Conservation (phyloP, 2,888 invertebrate genomes). For the Xanthostigma xanthostigma region DNA sequence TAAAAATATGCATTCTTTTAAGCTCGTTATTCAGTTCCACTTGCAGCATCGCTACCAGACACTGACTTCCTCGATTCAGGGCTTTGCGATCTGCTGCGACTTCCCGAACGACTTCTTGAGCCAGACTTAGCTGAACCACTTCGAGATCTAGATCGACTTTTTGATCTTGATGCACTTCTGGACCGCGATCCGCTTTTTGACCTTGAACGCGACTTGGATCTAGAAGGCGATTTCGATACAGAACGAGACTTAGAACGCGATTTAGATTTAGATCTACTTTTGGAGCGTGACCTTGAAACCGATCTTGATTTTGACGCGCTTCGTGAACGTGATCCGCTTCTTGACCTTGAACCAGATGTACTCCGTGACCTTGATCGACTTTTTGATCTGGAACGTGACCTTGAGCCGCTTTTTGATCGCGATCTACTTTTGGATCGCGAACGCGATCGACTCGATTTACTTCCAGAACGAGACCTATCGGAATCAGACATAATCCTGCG, state of each 20-base stretch:
- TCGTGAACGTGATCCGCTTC: slow-evolving; percentile 13
- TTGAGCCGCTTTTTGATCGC: slow-evolving; percentile 28
- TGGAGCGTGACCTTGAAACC: slow-evolving; percentile 14
- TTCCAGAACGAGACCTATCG: slow-evolving; percentile 29
- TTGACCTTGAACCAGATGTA: slow-evolving; percentile 22
- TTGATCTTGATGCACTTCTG: slow-evolving; percentile 4
- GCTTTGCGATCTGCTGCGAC: slow-evolving; percentile 28
- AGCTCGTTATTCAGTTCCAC: neutral
- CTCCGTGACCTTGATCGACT: slow-evolving; percentile 21
- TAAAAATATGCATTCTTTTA: too few species aligned
- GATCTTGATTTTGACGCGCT: slow-evolving; percentile 8
- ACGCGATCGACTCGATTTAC: slow-evolving; percentile 29
- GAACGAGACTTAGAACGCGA: slow-evolving; percentile 15
- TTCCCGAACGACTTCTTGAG: slow-evolving; percentile 22
- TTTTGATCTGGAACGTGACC: slow-evolving; percentile 23
- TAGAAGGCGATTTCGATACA: slow-evolving; percentile 25
- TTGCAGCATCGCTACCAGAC: slow-evolving; percentile 35
- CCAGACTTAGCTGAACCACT: slow-evolving; percentile 19
- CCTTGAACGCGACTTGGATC: slow-evolving; percentile 16
- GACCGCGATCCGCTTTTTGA: slow-evolving; percentile 8
- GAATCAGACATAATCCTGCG: slow-evolving; percentile 48
- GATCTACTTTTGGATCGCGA: slow-evolving; percentile 21
- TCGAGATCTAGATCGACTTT: slow-evolving; percentile 16
- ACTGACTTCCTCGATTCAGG: slow-evolving; percentile 44
- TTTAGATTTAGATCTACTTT: slow-evolving; percentile 14